Evolutionary conservation across 2,797 vertebrate genomes (phyloP).

Genomic region (Myoxocephalus aenaeus): DNA sequence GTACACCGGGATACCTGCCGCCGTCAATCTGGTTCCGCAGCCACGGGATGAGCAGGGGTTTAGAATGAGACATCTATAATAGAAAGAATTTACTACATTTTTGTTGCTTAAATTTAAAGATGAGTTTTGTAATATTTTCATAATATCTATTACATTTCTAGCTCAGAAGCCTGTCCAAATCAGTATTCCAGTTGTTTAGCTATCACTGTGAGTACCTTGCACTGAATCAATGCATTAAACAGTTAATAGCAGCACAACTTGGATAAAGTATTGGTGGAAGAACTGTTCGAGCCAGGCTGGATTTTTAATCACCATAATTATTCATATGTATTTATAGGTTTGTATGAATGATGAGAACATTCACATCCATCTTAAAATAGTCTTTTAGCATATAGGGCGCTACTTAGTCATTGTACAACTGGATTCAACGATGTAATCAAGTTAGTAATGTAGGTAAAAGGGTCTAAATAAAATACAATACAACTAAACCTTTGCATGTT

Average conservation of each 20-base stretch:
- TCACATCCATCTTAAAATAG: neutral
- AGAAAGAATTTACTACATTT: neutral
- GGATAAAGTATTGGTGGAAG: neutral
- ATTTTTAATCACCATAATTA: neutral
- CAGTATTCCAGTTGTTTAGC: neutral
- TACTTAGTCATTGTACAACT: slow-evolving; percentile 3
- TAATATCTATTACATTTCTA: neutral
- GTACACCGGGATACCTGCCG: slow-evolving; percentile 83
- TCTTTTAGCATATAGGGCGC: neutral
- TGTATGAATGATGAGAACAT: neutral
- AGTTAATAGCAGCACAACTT: neutral
- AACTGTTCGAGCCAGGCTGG: neutral
- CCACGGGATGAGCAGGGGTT: slow-evolving; percentile 90
- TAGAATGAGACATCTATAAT: slow-evolving; percentile 73
- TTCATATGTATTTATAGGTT: neutral
- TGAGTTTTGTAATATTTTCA: neutral
- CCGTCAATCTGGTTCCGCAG: slow-evolving; percentile 82
- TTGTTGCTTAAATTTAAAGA: neutral
- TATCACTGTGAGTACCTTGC: neutral
- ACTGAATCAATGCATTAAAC: neutral
- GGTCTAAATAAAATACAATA: neutral
- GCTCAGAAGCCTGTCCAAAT: neutral
- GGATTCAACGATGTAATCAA: neutral
- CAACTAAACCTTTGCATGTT: neutral
- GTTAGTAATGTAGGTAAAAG: neutral